Evolutionary conservation across 1,140 invertebrate genomes (phyloP), one percentile per base, ranked within the genome.

Genomic region (Nilaparvata lugens): DNA sequence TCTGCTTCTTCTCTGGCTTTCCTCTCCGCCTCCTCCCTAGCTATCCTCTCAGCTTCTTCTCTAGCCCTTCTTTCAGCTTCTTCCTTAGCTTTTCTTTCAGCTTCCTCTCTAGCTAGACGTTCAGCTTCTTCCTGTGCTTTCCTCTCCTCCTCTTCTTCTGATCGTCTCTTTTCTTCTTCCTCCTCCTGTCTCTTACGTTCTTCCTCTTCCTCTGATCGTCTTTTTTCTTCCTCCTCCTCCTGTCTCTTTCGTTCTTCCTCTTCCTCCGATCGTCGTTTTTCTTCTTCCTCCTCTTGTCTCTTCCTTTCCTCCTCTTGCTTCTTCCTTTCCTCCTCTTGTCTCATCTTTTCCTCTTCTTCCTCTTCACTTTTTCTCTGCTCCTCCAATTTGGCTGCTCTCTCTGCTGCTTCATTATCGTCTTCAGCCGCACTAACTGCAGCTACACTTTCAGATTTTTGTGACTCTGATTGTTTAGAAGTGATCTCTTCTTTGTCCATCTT

Each of bases 121-220:
- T 73, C 73, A 67, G 67, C 74, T 19, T 72, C 72, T 56, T 72
- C 72, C 68, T 73, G 72, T 72, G 74, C 72, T 60, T 73, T 61
- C 65, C 72, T 72, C 23, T 73, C 73, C 66, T 67, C 74, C 18
- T 72, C 72, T 56, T 72, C 72, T 68, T 72, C 72, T 72, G 74
- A 24, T 52, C 64, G 21, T 28, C 19, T 45, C 9, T 21, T 45
- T 65, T 76, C 73, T 72, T 74, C 38, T 51, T 65, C 31, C 19
- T 28, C 31, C 24, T 25, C 52, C 58, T 58, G 52, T 13, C 61
- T 38, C 52, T 55, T 48, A 16, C 28, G 9, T 25, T 42, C 53
- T 24, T 61, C 56, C 57, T 65, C 45, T 23, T 68, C 67, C 16
- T 65, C 7, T 66, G 63, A 5, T 35, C 31, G 31, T 35, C 31